Percentiles rank a stretch among this genome's conserved stretches.
Conservation (phyloP, 2,888 invertebrate genomes). For the Heliothis peltigera region DNA sequence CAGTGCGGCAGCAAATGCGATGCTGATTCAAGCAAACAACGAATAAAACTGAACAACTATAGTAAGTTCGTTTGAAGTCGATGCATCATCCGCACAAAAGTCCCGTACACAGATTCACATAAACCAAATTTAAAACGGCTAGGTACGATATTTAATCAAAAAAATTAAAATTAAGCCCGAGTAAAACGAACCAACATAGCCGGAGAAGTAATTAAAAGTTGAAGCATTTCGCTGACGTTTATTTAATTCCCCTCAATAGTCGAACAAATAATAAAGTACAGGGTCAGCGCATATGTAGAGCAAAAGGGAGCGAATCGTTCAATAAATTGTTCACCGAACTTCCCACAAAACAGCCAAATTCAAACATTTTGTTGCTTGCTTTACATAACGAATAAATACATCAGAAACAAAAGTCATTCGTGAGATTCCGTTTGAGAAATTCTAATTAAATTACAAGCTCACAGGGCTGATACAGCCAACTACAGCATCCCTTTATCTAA, state of each 20-base stretch:
- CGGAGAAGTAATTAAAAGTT: slow-evolving; percentile 73
- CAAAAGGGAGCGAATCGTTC: slow-evolving; percentile 57
- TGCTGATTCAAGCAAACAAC: neutral
- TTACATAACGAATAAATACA: slow-evolving; percentile 75
- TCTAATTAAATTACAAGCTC: slow-evolving; percentile 82
- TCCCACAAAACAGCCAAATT: slow-evolving; percentile 64
- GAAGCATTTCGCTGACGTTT: slow-evolving; percentile 69
- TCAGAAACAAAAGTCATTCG: slow-evolving; percentile 78
- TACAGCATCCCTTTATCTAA: slow-evolving; percentile 79
- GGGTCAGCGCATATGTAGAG: slow-evolving; percentile 67
- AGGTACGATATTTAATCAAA: slow-evolving; percentile 57
- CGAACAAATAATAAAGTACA: slow-evolving; percentile 67
- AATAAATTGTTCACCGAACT: slow-evolving; percentile 70
- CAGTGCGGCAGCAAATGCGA: neutral
- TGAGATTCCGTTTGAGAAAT: slow-evolving; percentile 81
- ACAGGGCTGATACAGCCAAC: slow-evolving; percentile 75
- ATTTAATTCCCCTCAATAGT: slow-evolving; percentile 70
- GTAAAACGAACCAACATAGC: slow-evolving; percentile 57
- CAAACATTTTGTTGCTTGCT: slow-evolving; percentile 65
- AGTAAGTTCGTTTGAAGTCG: slow-evolving; percentile 32
- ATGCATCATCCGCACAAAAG: slow-evolving; percentile 43
- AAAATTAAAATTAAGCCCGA: slow-evolving; percentile 63
- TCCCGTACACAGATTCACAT: slow-evolving; percentile 31
- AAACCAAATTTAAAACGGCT: slow-evolving; percentile 52
- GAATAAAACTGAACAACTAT: slow-evolving; percentile 26